phyloP scores from a whole-genome alignment of 2,113 vertebrate species.

The Bufo gargarizans region DNA sequence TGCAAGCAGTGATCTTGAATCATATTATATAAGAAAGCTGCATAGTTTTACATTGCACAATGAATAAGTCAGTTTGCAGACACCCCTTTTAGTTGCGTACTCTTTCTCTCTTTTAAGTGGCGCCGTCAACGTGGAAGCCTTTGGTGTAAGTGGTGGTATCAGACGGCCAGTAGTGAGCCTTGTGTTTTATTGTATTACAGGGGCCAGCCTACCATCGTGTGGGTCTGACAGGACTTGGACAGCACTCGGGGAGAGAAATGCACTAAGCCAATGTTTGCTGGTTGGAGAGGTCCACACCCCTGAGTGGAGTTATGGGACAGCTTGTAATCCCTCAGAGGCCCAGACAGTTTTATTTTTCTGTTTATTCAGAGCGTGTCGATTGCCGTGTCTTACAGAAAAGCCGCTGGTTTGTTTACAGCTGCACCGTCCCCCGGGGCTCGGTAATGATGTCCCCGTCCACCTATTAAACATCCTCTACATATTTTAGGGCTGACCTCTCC shows the following conservation, averaged over 20 bases:
- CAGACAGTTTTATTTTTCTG: neutral
- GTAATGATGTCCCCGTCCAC: neutral
- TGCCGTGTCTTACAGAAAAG: neutral
- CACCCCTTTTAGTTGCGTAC: neutral
- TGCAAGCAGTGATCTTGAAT: too few relatives aligned
- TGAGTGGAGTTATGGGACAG: neutral
- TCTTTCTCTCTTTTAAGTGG: neutral
- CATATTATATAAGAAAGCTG: too few relatives aligned
- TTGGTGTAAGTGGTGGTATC: neutral
- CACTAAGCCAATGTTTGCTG: conserved; percentile 20
- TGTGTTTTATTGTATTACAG: neutral
- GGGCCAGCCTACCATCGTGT: neutral
- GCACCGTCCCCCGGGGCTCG: neutral
- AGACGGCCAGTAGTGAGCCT: neutral
- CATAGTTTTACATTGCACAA: too few relatives aligned
- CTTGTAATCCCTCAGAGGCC: neutral
- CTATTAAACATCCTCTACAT: neutral
- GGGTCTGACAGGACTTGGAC: neutral
- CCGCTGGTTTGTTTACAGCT: neutral
- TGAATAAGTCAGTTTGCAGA: too few relatives aligned
- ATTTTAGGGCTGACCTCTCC: neutral
- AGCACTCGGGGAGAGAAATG: neutral
- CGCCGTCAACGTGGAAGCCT: neutral
- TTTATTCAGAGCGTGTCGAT: neutral
- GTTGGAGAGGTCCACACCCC: neutral